Evolutionary conservation across 1,140 invertebrate species (phyloP).

Genomic region (Anadara kagoshimensis): DNA sequence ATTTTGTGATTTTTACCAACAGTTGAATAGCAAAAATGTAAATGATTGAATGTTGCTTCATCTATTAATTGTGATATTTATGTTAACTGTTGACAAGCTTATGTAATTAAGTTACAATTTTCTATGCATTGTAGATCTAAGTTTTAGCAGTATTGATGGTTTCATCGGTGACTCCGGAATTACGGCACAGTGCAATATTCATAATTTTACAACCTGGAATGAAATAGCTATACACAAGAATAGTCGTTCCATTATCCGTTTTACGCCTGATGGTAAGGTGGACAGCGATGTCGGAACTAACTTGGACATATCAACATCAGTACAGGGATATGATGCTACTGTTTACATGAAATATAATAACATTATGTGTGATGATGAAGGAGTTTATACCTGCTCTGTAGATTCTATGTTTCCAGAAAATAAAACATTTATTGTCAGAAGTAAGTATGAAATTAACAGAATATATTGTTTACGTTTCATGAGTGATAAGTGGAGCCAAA

Average conservation of each 20-base stretch:
- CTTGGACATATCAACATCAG: not conserved
- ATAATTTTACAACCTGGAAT: slow-evolving; percentile 25
- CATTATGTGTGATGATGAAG: slow-evolving; percentile 25
- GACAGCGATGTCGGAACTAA: not conserved
- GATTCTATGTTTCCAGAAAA: not conserved
- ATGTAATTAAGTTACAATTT: too few relatives aligned
- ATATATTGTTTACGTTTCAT: too few relatives aligned
- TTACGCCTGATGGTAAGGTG: not conserved
- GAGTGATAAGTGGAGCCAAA: too few relatives aligned
- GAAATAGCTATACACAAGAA: slow-evolving; percentile 15
- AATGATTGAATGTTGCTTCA: too few relatives aligned
- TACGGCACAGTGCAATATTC: slow-evolving; percentile 8
- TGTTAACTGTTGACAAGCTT: too few relatives aligned
- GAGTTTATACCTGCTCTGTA: slow-evolving; percentile 17
- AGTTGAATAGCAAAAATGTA: too few relatives aligned
- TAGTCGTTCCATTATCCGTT: not conserved
- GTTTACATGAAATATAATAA: not conserved
- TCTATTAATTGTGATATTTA: too few relatives aligned
- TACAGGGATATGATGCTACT: slow-evolving; percentile 5
- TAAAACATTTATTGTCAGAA: slow-evolving; percentile 15
- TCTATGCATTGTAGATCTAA: not conserved
- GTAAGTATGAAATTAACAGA: too few relatives aligned
- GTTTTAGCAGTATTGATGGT: not conserved
- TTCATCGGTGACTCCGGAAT: not conserved
- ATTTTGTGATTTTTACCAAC: too few relatives aligned